Percentiles rank a stretch among this genome's conserved stretches.
phyloP scores from a whole-genome alignment of 2,797 vertebrate species.

The Chelon labrosus region DNA sequence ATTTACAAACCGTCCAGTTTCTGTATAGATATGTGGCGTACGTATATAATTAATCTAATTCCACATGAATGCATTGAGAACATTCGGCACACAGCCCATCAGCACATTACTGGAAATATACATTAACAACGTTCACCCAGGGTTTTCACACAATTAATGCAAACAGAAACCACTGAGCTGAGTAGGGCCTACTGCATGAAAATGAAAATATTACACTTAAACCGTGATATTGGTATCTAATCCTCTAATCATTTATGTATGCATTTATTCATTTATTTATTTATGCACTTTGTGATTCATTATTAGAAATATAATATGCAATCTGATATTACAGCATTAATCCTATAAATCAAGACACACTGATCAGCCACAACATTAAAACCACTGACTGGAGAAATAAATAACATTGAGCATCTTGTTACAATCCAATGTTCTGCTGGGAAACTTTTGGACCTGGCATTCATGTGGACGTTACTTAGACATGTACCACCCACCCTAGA shows the following conservation, averaged over 20 bases:
- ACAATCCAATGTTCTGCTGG: too few species aligned
- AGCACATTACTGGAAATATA: neutral
- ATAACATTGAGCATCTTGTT: too few species aligned
- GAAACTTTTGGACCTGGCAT: too few species aligned
- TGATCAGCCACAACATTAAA: too few species aligned
- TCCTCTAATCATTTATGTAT: neutral
- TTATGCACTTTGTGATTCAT: neutral
- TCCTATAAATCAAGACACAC: neutral
- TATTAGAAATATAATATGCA: neutral
- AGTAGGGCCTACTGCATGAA: too few species aligned
- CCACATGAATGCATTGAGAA: accelerated
- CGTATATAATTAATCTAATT: neutral
- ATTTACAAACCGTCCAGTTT: neutral
- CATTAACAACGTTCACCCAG: neutral
- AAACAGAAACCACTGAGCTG: neutral
- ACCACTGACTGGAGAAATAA: too few species aligned
- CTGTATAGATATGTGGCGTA: neutral
- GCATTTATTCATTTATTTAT: neutral
- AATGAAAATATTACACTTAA: neutral
- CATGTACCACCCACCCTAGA: too few species aligned
- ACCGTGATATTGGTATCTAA: neutral
- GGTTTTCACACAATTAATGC: too few species aligned
- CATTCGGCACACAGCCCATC: neutral
- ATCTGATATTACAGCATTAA: neutral
- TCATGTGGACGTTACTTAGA: too few species aligned